Percentiles rank a stretch among this genome's conserved stretches.
These are phyloP conservation scores for Ailurus styani DNA, from an alignment of 2,113 vertebrate genomes.

Conservation along the genomic window DNA sequence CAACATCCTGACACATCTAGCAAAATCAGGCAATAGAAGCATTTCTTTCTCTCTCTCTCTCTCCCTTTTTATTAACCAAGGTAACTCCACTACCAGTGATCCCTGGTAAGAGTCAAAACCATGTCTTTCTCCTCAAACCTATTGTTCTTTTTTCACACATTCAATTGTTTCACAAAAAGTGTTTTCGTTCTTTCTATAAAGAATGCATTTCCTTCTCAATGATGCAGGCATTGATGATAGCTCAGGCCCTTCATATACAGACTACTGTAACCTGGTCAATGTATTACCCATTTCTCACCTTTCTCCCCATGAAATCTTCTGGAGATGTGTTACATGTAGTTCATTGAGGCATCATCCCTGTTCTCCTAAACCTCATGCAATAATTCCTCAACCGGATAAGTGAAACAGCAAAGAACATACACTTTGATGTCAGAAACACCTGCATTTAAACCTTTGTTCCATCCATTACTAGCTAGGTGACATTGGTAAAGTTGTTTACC, in stretches of 20 bases:
- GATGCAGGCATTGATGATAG: background rate
- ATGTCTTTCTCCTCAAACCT: background rate
- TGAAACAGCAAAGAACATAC: background rate
- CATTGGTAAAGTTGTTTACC: background rate
- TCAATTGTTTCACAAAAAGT: background rate
- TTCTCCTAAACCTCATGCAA: background rate
- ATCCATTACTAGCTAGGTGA: background rate
- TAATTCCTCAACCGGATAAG: background rate
- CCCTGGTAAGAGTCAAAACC: background rate
- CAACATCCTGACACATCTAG: background rate
- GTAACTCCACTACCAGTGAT: background rate
- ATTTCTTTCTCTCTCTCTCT: background rate
- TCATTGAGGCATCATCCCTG: background rate
- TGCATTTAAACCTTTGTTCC: background rate
- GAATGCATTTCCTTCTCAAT: background rate
- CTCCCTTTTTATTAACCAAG: background rate
- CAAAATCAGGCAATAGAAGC: background rate
- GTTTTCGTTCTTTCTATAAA: background rate
- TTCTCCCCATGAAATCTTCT: no score
- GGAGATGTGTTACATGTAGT: background rate
- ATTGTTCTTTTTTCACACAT: background rate
- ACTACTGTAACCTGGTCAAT: background rate
- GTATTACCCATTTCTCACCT: background rate
- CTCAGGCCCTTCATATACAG: background rate
- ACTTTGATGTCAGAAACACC: background rate